Evolutionary conservation across 37 sponge, comb jelly and placozoan species (phyloP).

Genomic region (Axinella damicornis): DNA sequence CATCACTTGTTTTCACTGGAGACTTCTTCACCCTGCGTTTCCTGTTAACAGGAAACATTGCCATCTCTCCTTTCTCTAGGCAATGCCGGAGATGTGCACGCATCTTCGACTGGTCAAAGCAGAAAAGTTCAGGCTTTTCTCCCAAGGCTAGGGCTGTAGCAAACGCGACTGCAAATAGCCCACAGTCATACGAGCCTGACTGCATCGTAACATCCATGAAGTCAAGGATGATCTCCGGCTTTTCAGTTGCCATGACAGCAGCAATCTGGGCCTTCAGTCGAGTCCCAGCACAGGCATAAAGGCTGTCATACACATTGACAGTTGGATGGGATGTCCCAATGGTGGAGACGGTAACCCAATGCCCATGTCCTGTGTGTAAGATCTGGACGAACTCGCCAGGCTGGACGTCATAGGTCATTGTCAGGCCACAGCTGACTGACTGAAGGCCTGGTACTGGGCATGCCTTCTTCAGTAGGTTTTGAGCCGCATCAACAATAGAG

Average conservation of each 20-base stretch:
- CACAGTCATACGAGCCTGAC: slow-evolving; percentile 40
- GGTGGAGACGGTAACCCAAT: slow-evolving; percentile 43
- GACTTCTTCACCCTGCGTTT: background rate
- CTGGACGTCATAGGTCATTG: slow-evolving; percentile 25
- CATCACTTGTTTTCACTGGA: background rate
- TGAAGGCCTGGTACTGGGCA: slow-evolving; percentile 25
- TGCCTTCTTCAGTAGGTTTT: slow-evolving; percentile 2
- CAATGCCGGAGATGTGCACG: slow-evolving; percentile 20
- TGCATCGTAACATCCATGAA: slow-evolving; percentile 32
- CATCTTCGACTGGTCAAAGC: slow-evolving; percentile 28
- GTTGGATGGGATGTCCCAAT: slow-evolving; percentile 24
- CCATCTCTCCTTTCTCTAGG: slow-evolving; percentile 8
- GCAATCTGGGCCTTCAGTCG: background rate
- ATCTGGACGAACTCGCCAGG: slow-evolving; percentile 34
- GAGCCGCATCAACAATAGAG: slow-evolving; percentile 34
- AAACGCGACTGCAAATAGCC: slow-evolving; percentile 38
- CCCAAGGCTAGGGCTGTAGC: slow-evolving; percentile 24
- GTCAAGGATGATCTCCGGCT: background rate
- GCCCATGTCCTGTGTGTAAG: slow-evolving; percentile 12
- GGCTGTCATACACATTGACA: slow-evolving; percentile 34
- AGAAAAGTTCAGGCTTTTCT: slow-evolving; percentile 9
- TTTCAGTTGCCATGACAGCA: background rate
- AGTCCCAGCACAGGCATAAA: background rate
- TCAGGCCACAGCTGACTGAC: slow-evolving; percentile 14
- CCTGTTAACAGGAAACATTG: background rate